These are phyloP conservation scores for Channa maculata DNA, from an alignment of 2,113 vertebrate genomes.

Conservation along the genomic window DNA sequence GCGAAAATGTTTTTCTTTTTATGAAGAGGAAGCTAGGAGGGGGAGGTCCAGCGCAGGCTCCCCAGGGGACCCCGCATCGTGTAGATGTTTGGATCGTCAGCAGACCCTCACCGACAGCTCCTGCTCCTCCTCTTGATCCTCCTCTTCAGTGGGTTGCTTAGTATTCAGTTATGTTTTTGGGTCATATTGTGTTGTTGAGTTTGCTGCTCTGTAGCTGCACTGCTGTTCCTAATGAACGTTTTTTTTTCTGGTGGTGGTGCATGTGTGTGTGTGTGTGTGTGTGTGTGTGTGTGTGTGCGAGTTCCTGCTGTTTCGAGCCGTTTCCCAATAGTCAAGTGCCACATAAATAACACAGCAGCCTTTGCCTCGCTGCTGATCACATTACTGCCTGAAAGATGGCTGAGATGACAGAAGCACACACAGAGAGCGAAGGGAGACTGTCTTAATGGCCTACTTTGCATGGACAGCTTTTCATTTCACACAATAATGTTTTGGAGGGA, in stretches of 20 bases:
- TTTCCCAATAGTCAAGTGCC: slow-evolving; percentile 52
- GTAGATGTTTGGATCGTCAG: slow-evolving; percentile 7
- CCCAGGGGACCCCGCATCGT: neutral
- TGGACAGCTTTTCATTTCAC: slow-evolving; percentile 41
- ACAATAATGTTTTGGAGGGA: slow-evolving; percentile 23
- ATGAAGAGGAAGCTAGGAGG: neutral
- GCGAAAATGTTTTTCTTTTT: slow-evolving; percentile 36
- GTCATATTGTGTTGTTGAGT: slow-evolving; percentile 62
- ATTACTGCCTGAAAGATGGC: slow-evolving; percentile 60
- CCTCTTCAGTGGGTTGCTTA: slow-evolving; percentile 15
- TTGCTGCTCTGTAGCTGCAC: slow-evolving; percentile 45
- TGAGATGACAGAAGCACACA: slow-evolving; percentile 28
- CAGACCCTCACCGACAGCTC: neutral
- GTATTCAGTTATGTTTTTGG: slow-evolving; percentile 74
- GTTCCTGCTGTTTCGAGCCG: slow-evolving; percentile 27
- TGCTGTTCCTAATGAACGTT: slow-evolving; percentile 67
- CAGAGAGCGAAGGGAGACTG: neutral
- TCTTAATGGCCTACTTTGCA: slow-evolving; percentile 31
- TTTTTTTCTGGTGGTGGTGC: slow-evolving; percentile 6
- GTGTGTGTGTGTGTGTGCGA: slow-evolving; percentile 11
- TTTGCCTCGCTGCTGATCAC: slow-evolving; percentile 47
- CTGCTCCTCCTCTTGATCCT: slow-evolving; percentile 12
- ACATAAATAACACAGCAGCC: slow-evolving; percentile 65
- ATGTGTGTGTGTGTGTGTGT: neutral
- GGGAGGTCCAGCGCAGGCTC: slow-evolving; percentile 1